phyloP scores from a whole-genome alignment of 2,113 vertebrate genomes.

The Corythornis vintsioides region DNA sequence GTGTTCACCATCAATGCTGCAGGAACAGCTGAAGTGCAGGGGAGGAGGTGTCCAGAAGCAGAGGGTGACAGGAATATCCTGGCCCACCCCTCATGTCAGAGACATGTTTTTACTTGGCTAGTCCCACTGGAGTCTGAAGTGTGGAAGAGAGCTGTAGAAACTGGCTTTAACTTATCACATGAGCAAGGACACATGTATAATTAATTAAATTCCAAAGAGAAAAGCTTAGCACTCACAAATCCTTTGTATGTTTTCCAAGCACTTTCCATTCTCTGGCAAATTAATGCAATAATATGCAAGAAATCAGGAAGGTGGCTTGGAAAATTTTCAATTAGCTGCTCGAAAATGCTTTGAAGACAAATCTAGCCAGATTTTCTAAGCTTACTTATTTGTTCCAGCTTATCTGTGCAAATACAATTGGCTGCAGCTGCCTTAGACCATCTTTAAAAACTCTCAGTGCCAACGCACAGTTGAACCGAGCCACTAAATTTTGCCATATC shows the following conservation, averaged over 20 bases:
- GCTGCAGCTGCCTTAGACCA: conserved; percentile 43
- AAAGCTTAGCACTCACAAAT: neutral
- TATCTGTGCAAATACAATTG: conserved; percentile 31
- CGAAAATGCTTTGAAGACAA: conserved; percentile 56
- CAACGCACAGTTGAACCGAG: neutral
- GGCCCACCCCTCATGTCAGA: neutral
- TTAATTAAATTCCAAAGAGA: neutral
- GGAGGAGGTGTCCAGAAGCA: accelerated
- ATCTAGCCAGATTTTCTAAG: conserved; percentile 27
- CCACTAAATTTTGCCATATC: neutral
- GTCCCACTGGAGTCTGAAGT: neutral
- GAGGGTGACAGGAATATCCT: neutral
- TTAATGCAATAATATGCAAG: neutral
- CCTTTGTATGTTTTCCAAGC: conserved; percentile 33
- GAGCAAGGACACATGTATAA: neutral
- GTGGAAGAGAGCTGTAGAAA: neutral
- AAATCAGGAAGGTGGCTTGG: conserved; percentile 41
- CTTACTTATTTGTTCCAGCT: conserved; percentile 31
- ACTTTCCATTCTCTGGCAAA: neutral
- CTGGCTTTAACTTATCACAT: neutral
- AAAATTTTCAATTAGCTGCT: conserved; percentile 58
- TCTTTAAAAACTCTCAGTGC: neutral
- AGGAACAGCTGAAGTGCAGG: neutral
- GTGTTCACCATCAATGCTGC: neutral
- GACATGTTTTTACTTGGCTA: neutral